A percentile compares a stretch with the other conserved stretches of the same genome.
Conservation (phyloP, 53 echinoderm and acorn worm genomes). For the Hippasteria phrygiana region DNA sequence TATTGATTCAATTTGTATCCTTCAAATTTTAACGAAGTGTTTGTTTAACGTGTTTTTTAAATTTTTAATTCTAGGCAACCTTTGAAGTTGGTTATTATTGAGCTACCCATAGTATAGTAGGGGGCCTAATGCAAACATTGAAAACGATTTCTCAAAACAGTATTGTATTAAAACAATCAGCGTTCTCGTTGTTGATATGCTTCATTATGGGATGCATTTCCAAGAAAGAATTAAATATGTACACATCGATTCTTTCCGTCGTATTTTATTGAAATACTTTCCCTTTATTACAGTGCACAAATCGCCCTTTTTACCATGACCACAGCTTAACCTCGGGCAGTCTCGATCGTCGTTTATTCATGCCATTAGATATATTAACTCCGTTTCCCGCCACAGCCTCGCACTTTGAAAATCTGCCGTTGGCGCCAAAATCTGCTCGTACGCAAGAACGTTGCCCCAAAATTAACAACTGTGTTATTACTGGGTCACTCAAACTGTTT, state of each 20-base stretch:
- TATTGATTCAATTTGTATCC: no score
- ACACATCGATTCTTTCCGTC: no score
- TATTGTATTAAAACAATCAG: neutral
- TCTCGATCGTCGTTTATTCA: neutral
- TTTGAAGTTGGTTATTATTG: no score
- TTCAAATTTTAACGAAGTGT: no score
- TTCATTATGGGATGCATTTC: neutral
- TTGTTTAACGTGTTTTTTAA: no score
- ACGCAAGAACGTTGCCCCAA: neutral
- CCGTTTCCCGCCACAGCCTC: neutral
- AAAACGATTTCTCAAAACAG: neutral
- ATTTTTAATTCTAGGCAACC: no score
- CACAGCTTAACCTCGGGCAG: neutral
- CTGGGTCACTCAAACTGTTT: constrained; percentile 19
- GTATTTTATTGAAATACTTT: neutral
- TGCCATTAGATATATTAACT: constrained; percentile 21
- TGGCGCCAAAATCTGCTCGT: constrained; percentile 17
- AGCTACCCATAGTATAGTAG: no score
- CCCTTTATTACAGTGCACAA: neutral
- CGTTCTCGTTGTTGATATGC: neutral
- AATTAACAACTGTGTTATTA: constrained; percentile 30
- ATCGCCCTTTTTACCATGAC: neutral
- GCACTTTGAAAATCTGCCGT: constrained; percentile 16
- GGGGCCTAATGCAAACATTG: no score
- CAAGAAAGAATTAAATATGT: neutral